Evolutionary conservation across 2,113 vertebrate genomes (phyloP).

Genomic region (Tragulus kanchil): DNA sequence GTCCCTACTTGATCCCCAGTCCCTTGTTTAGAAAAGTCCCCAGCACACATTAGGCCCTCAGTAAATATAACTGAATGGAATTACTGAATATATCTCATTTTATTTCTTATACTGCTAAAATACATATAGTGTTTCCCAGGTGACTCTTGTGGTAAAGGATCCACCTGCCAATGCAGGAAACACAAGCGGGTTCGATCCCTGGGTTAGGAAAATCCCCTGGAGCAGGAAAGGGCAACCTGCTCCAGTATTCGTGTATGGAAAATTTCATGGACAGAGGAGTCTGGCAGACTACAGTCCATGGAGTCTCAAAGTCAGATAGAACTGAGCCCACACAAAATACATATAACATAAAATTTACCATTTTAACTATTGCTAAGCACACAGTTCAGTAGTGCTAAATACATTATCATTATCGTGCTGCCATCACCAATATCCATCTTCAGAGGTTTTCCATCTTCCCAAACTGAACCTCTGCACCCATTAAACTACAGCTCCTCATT

Average conservation of each 20-base stretch:
- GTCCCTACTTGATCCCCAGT: background rate
- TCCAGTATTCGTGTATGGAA: background rate
- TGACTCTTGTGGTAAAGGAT: background rate
- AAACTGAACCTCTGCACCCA: background rate
- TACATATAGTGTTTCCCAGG: background rate
- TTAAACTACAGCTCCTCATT: background rate
- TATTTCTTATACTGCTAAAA: background rate
- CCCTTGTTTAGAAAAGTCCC: background rate
- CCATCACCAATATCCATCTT: background rate
- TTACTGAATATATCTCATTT: background rate
- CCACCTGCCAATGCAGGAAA: background rate
- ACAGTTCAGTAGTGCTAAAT: background rate
- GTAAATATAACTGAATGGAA: background rate
- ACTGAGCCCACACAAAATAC: background rate
- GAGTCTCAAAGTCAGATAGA: background rate
- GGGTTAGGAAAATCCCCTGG: background rate
- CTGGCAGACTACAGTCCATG: background rate
- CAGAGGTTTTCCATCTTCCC: background rate
- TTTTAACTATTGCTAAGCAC: background rate
- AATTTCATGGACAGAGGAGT: background rate
- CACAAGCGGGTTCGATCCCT: background rate
- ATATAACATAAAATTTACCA: background rate
- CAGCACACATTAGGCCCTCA: background rate
- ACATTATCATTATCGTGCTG: fast-evolving
- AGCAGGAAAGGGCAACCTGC: background rate